A percentile compares a stretch with the other conserved stretches of the same genome.
Evolutionary conservation across 2,113 vertebrate genomes (phyloP).

Genomic region (Lagopus muta): DNA sequence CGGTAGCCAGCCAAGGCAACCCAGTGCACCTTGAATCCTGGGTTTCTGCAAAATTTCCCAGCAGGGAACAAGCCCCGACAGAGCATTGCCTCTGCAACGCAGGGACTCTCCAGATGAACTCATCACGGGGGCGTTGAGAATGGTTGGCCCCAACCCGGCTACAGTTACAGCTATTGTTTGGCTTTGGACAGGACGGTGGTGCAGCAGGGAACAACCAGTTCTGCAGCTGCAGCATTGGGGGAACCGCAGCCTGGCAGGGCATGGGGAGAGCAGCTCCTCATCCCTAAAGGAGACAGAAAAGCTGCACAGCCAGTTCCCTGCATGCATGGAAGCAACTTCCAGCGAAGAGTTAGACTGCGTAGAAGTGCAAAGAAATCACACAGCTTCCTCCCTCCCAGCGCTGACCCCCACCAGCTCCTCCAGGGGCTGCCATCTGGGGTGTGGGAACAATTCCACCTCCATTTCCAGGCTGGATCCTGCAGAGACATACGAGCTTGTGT

Average conservation of each 20-base stretch:
- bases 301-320: not conserved
- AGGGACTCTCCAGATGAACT: not conserved
- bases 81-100: not conserved
- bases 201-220: not conserved
- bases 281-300: not conserved
- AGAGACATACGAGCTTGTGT: constrained; percentile 20
- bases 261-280: not conserved
- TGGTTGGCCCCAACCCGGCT: not conserved
- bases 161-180: not conserved
- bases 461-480: not conserved
- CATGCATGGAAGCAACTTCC: not conserved
- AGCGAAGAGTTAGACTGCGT: not conserved
- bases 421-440: not conserved
- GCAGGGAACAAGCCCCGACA: constrained; percentile 43
- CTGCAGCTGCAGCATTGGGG: not conserved
- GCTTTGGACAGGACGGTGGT: not conserved
- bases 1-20: not conserved
- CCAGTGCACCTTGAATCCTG: not conserved
- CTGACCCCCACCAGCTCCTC: not conserved
- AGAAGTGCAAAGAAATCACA: not conserved
- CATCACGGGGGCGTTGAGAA: not conserved
- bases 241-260: not conserved
- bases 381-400: fast-evolving
- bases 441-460: not conserved
- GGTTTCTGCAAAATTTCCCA: constrained; percentile 41